A percentile compares a stretch with the other conserved stretches of the same genome.
Conservation (phyloP, 2,113 vertebrate genomes). For the Alosa alosa region DNA sequence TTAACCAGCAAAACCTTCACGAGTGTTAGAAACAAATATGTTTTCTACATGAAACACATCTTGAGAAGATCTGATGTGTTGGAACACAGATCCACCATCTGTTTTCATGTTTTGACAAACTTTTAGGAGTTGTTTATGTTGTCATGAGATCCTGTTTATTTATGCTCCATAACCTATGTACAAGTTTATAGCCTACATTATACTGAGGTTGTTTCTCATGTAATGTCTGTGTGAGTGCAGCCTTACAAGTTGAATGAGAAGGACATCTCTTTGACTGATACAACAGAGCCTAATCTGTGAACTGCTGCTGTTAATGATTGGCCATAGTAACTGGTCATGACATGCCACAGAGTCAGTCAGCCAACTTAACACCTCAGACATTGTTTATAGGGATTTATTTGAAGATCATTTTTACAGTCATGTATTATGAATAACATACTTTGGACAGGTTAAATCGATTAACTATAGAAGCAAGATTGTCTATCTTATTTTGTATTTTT, state of each 20-base stretch:
- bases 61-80: background rate
- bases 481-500: background rate
- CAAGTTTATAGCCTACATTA: background rate
- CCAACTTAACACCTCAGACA: background rate
- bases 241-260: background rate
- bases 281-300: background rate
- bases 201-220: background rate
- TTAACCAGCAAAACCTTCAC: no score
- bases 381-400: background rate
- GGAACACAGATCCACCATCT: background rate
- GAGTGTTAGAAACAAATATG: no score
- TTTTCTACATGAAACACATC: no score
- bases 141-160: background rate
- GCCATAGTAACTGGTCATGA: background rate
- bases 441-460: background rate
- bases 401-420: background rate
- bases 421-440: background rate
- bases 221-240: background rate
- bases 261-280: background rate
- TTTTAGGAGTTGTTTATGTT: background rate
- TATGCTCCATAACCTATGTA: background rate
- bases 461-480: background rate
- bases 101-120: background rate
- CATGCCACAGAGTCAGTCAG: background rate
- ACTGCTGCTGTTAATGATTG: background rate